phyloP scores from a whole-genome alignment of 2,888 invertebrate species.

The Aethes cnicana region DNA sequence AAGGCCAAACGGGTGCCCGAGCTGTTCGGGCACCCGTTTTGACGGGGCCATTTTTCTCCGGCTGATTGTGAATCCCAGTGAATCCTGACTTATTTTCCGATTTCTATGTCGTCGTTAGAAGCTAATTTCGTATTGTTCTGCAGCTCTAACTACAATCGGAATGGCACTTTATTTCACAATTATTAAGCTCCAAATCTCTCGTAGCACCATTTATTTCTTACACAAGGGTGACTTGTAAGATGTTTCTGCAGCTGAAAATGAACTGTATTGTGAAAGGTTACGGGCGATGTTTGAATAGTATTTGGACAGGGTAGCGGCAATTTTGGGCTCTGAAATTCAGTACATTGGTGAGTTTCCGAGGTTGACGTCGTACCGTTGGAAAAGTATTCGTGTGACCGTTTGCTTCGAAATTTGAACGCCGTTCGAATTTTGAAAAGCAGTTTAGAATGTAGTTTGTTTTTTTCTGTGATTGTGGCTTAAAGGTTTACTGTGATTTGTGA shows the following conservation, averaged over 20 bases:
- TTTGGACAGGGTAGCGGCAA: slow-evolving; percentile 17
- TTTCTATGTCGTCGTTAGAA: slow-evolving; percentile 17
- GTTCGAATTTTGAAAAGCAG: not conserved
- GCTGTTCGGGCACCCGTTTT: too few relatives aligned
- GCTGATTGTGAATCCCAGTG: too few relatives aligned
- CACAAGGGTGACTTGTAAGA: slow-evolving; percentile 15
- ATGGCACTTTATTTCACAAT: slow-evolving; percentile 17
- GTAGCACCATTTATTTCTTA: not conserved
- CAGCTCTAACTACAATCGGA: slow-evolving; percentile 21
- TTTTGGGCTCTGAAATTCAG: slow-evolving; percentile 44
- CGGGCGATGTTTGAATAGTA: not conserved
- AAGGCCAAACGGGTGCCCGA: too few relatives aligned
- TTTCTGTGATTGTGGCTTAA: not conserved
- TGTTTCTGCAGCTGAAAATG: not conserved
- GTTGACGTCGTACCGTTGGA: slow-evolving; percentile 43
- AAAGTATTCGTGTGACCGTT: not conserved
- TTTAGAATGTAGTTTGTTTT: slow-evolving; percentile 15
- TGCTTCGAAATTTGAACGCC: not conserved
- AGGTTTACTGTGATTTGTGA: not conserved
- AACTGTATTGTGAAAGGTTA: not conserved
- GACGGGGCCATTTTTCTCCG: too few relatives aligned
- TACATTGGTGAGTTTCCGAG: slow-evolving; percentile 48
- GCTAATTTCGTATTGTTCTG: slow-evolving; percentile 40
- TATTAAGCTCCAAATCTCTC: slow-evolving; percentile 10
- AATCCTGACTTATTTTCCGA: too few relatives aligned